Conservation (phyloP, 2,797 vertebrate genomes). For the Dicrostonyx torquatus region DNA sequence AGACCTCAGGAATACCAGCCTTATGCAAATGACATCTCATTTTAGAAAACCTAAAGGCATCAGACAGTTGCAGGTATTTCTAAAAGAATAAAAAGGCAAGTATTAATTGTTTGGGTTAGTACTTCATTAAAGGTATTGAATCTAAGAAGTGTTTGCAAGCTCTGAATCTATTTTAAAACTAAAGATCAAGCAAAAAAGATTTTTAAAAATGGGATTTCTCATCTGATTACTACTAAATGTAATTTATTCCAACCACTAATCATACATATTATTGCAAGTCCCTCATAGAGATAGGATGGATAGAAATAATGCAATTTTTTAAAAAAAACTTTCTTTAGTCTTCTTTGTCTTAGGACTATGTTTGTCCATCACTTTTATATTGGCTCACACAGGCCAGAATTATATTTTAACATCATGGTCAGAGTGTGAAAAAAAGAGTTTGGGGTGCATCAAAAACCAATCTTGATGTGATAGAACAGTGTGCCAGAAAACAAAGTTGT, state of each 20-base stretch:
- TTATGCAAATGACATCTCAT: conserved; percentile 84
- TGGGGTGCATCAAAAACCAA: conserved; percentile 72
- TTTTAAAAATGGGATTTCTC: background rate
- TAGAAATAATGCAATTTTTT: conserved; percentile 49
- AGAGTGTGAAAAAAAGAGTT: conserved; percentile 67
- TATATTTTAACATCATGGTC: conserved; percentile 65
- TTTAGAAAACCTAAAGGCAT: conserved; percentile 81
- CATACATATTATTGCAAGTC: conserved; percentile 30
- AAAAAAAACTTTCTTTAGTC: background rate
- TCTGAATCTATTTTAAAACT: conserved; percentile 80
- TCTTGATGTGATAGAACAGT: conserved; percentile 74
- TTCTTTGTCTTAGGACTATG: conserved; percentile 27
- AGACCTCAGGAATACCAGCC: conserved; percentile 78
- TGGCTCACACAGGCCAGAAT: conserved; percentile 58
- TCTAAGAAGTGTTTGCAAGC: conserved; percentile 71
- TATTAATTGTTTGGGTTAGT: conserved; percentile 75
- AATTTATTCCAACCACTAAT: conserved; percentile 30
- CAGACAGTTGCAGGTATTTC: conserved; percentile 75
- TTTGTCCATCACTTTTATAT: conserved; percentile 55
- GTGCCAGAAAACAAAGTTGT: conserved; percentile 68
- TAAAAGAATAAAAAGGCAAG: conserved; percentile 52
- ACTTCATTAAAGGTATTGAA: conserved; percentile 75
- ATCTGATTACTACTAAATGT: conserved; percentile 48
- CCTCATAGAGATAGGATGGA: conserved; percentile 17
- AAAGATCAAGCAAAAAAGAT: conserved; percentile 56